phyloP scores from a whole-genome alignment of 2,113 vertebrate species.

The Tapirus terrestris region DNA sequence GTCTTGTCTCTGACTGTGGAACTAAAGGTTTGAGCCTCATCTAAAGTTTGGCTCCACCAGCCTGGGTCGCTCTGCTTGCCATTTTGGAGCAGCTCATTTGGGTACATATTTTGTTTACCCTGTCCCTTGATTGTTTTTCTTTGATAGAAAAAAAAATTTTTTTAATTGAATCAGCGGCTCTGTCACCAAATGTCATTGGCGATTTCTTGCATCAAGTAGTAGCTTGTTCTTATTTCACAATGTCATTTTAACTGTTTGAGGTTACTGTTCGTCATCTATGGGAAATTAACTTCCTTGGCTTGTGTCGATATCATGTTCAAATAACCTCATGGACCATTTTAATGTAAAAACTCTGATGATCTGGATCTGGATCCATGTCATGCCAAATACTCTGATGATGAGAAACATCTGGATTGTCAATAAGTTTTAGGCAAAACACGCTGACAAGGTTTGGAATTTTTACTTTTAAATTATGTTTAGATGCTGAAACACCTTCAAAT shows the following conservation, averaged over 20 bases:
- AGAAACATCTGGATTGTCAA: not conserved
- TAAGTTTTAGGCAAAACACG: not conserved
- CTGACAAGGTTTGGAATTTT: not conserved
- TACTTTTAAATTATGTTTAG: not conserved
- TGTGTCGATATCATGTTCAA: not conserved
- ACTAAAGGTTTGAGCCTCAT: not conserved
- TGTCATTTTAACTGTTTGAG: not conserved
- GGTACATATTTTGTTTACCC: not conserved
- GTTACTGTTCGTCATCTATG: not conserved
- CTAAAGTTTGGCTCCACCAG: not conserved
- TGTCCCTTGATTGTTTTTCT: not conserved
- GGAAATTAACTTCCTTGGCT: not conserved
- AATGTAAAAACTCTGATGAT: not conserved
- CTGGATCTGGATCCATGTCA: not conserved
- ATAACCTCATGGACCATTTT: not conserved
- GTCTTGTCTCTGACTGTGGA: not conserved
- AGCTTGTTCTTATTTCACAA: not conserved
- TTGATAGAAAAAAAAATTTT: not conserved
- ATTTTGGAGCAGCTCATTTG: not conserved
- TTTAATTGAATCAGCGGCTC: not conserved
- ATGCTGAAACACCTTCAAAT: not conserved
- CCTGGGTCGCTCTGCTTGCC: not conserved
- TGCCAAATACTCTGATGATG: not conserved
- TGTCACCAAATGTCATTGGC: not conserved
- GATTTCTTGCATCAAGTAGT: not conserved